A percentile compares a stretch with the other conserved stretches of the same genome.
Conservation (phyloP, 64 coral and sea anemone genomes). For the Porites lutea region DNA sequence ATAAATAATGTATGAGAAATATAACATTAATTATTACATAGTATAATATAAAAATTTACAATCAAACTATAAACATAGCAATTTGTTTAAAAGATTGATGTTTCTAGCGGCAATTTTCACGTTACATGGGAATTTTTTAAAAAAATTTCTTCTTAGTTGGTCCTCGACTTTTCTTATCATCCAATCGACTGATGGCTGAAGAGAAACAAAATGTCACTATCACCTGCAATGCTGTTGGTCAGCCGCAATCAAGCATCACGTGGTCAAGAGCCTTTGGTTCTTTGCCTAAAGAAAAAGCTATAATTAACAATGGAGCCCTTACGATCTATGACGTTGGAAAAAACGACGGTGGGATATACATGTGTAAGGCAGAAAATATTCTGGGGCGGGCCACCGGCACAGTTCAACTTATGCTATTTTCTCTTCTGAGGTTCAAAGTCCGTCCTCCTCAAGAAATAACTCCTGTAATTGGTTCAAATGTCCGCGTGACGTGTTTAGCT, state of each 20-base stretch:
- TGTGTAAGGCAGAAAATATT: constrained; percentile 16
- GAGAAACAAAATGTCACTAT: constrained; percentile 7
- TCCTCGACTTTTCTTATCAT: too few species aligned
- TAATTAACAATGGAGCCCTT: neutral
- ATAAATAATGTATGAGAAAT: too few species aligned
- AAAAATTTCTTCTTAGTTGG: too few species aligned
- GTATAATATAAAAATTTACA: too few species aligned
- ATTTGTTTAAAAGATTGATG: too few species aligned
- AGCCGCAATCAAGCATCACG: constrained; percentile 18
- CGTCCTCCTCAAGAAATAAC: neutral
- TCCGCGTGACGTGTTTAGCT: neutral
- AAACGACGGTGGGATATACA: constrained; percentile 27
- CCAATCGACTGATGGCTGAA: neutral
- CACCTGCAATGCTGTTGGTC: constrained; percentile 1
- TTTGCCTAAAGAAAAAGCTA: neutral
- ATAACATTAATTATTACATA: too few species aligned
- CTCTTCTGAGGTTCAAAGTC: neutral
- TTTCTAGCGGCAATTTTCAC: neutral
- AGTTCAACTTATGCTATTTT: neutral
- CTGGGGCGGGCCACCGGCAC: neutral
- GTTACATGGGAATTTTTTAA: too few species aligned
- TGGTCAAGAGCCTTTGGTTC: neutral
- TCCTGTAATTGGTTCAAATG: neutral
- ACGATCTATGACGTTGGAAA: neutral
- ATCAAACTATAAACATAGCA: too few species aligned